A percentile compares a stretch with the other conserved stretches of the same genome.
phyloP scores from a whole-genome alignment of 2,888 invertebrate species.

The Aphelenchoides bicaudatus region DNA sequence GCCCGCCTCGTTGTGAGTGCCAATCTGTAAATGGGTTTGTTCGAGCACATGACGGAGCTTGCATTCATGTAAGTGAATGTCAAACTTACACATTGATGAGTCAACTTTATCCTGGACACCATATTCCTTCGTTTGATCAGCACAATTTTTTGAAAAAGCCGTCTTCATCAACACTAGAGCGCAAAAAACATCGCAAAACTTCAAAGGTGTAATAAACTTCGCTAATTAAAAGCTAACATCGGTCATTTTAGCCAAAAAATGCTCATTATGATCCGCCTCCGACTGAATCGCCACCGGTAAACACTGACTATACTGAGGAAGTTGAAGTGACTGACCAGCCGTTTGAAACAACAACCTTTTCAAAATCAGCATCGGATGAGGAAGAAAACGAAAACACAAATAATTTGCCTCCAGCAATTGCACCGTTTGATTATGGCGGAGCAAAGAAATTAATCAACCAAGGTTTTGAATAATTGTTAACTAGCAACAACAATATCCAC shows the following conservation, averaged over 20 bases:
- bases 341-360: neutral
- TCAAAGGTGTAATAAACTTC: no score
- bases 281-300: neutral
- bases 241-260: slow-evolving; percentile 1
- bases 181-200: no score
- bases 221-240: no score
- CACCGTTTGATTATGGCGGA: neutral
- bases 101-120: slow-evolving; percentile 5
- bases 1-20: slow-evolving; percentile 35
- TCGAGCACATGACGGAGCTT: slow-evolving; percentile 36
- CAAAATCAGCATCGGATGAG: neutral
- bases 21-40: slow-evolving; percentile 31
- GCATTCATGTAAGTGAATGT: slow-evolving; percentile 33
- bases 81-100: slow-evolving; percentile 21
- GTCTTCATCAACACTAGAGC: no score
- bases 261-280: slow-evolving; percentile 1
- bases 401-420: slow-evolving; percentile 8
- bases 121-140: neutral
- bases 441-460: neutral
- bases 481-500: no score
- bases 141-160: no score
- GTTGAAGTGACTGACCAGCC: neutral
- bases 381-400: no score
- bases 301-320: neutral
- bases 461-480: neutral